phyloP scores from a whole-genome alignment of 2,888 invertebrate species.

The Rutpela maculata region DNA sequence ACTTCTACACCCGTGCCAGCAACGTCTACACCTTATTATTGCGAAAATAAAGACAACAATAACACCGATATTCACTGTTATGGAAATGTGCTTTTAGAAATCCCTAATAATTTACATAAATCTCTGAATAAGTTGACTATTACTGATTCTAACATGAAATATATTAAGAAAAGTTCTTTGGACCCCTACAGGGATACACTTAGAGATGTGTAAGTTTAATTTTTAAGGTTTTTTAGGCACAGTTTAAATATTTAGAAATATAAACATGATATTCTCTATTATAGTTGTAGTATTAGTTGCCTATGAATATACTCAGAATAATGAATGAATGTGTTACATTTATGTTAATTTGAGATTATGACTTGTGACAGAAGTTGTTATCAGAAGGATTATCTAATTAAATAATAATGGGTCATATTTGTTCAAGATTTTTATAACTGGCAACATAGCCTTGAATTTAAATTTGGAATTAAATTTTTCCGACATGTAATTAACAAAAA shows the following conservation, averaged over 20 bases:
- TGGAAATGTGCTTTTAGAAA: slow-evolving; percentile 63
- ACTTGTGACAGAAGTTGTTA: too few relatives aligned
- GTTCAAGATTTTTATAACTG: too few relatives aligned
- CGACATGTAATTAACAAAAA: too few relatives aligned
- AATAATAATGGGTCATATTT: too few relatives aligned
- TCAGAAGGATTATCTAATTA: too few relatives aligned
- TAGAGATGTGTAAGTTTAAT: slow-evolving; percentile 71
- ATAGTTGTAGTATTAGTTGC: too few relatives aligned
- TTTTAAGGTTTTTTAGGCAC: not conserved
- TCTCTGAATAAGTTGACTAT: slow-evolving; percentile 67
- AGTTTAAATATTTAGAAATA: not conserved
- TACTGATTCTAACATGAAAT: slow-evolving; percentile 68
- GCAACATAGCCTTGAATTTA: too few relatives aligned
- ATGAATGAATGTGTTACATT: too few relatives aligned
- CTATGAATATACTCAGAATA: too few relatives aligned
- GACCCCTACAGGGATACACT: slow-evolving; percentile 68
- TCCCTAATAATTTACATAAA: slow-evolving; percentile 66
- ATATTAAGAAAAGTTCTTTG: slow-evolving; percentile 65
- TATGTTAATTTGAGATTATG: too few relatives aligned
- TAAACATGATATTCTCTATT: too few relatives aligned
- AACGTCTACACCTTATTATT: slow-evolving; percentile 44
- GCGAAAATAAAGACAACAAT: slow-evolving; percentile 54
- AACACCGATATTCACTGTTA: slow-evolving; percentile 64
- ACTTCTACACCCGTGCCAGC: slow-evolving; percentile 13
- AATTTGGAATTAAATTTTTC: too few relatives aligned